Base-by-base conservation (phyloP, 2,888 invertebrate genomes). In the Tupiocoris notatus region DNA sequence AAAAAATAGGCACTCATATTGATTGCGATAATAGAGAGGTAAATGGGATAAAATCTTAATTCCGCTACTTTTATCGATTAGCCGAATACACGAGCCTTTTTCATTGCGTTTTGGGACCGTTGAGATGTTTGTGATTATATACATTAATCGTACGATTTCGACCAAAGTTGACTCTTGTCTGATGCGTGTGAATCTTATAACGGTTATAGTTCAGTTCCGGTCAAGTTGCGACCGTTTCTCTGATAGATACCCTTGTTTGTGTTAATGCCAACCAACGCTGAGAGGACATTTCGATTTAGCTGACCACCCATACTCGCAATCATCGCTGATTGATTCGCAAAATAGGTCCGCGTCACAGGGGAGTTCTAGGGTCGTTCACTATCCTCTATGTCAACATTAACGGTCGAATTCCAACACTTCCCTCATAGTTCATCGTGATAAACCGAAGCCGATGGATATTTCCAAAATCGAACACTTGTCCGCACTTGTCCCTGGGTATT, bases 281-380 rank as follows among this genome's bases (percentile, higher is more conserved):
- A 39, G 12, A 39, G 39, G 39, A 12, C n/a, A n/a, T n/a, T n/a
- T n/a, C n/a, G n/a, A n/a, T n/a, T n/a, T n/a, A n/a, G n/a, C n/a
- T n/a, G n/a, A n/a, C n/a, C n/a, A n/a, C n/a, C n/a, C n/a, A n/a
- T n/a, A n/a, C n/a, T n/a, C n/a, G n/a, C 39, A 39, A 39, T 39
- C 39, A 39, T 73, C 62, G 62, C 39, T 73, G 73, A 73, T 73
- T 73, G 73, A 73, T 73, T 73, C 62, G 54, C 61, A 73, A 73
- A 73, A 73, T 73, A 73, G 73, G 12, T 39, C 12, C 39, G 12
- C 6, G 39, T 39, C 39, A 12, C 39, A 39, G 3, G 39, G 12
- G 39, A 12, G 39, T 39, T 7, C 6, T 7, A 12, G 39, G 12
- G 12, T 3, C 39, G 7, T 7, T 54, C 12, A 54, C 7, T 12